Evolutionary conservation across 1,140 invertebrate species (phyloP), one percentile per base, ranked within the genome.

Genomic region (Paracyclopina nana): DNA sequence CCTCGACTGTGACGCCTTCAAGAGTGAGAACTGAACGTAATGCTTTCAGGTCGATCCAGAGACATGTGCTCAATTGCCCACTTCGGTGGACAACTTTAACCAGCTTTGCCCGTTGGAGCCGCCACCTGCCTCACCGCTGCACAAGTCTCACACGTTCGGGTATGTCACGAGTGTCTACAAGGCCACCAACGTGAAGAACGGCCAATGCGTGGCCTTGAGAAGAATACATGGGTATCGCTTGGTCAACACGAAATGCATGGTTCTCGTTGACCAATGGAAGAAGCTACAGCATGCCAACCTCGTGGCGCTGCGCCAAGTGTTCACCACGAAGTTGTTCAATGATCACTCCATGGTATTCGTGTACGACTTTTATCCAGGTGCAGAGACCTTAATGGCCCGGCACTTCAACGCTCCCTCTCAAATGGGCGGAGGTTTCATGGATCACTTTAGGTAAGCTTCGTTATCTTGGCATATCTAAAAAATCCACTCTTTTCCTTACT

Each of bases 341-440:
- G 91, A 95, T 72, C 80, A 84, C 46, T 57, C 91, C 45, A 77
- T 95, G 67, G 75, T 96, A 56, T 86, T 96, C 69, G 86, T 94
- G 43, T 95, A 94, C 65, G 88, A 95, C 62, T 96, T 86, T 64
- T 83, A 88, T 70, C 80, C 91, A 25, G 78, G 78, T 26, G 80
- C 86, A 42, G 79, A 85, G 58, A 92, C 86, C 0, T 63, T 96
- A 52, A 72, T 88, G 66, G 72, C 73, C 51, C 79, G 81, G 60
- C 87, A 92, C 68, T 90, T 90, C 62, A 74, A 74, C 42, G n/a
- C 14, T 38, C 34, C 34, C 14, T n/a, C 34, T 38, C 34, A 38
- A 38, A 38, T 20, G 34, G 34, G 34, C 14, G 20, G 20, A n/a
- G 34, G n/a, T 3, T 38, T 38, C 34, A 38, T 38, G 34, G 25